These are phyloP conservation scores for Zele albiditarsus DNA, from an alignment of 2,888 invertebrate genomes.

Conservation along the genomic window DNA sequence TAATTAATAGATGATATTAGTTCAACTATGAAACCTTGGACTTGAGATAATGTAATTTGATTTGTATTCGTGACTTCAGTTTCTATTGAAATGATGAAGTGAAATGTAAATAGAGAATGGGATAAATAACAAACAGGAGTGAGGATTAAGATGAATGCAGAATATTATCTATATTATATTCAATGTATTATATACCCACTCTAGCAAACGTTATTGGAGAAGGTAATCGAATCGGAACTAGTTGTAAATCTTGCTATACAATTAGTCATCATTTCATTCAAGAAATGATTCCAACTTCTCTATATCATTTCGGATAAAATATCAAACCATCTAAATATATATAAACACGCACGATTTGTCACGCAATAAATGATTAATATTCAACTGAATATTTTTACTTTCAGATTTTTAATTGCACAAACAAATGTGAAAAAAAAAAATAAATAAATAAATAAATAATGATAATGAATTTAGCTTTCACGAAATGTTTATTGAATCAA, in stretches of 20 bases:
- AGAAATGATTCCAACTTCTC: neutral
- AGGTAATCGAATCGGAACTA: conserved; percentile 7
- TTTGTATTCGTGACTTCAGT: conserved; percentile 14
- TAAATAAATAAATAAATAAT: neutral
- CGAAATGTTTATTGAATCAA: neutral
- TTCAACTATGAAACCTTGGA: conserved; percentile 34
- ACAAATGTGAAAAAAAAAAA: neutral
- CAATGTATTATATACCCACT: neutral
- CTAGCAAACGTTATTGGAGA: conserved; percentile 20
- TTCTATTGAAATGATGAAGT: neutral
- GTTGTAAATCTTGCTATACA: neutral
- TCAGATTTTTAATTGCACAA: neutral
- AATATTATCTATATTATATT: neutral
- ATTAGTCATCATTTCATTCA: conserved; percentile 20
- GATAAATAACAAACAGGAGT: neutral
- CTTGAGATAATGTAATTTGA: conserved; percentile 19
- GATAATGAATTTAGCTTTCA: neutral
- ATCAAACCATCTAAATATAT: neutral
- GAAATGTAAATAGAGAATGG: neutral
- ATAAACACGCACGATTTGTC: neutral
- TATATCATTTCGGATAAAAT: neutral
- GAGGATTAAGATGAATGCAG: conserved; percentile 19
- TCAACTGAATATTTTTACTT: neutral
- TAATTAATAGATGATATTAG: neutral
- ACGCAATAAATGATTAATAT: neutral